These are phyloP conservation scores for Oscheius sp. DNA, from an alignment of 2,888 invertebrate species.

Conservation along the genomic window DNA sequence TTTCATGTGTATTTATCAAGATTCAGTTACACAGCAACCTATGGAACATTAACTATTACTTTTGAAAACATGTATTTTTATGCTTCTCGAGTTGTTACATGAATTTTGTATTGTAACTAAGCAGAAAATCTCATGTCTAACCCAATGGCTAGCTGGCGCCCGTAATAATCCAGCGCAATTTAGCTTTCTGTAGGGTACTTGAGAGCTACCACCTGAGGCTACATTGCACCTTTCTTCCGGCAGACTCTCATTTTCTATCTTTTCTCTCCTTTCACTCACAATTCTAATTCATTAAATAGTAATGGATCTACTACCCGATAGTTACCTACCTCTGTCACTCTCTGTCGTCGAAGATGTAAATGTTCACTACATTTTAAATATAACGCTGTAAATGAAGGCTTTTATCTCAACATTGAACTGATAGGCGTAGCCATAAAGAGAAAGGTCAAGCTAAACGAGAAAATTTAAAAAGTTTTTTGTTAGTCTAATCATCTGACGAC, in stretches of 20 bases:
- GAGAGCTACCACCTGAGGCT: slow-evolving; percentile 5
- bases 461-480: no score
- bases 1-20: slow-evolving; percentile 87
- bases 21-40: not conserved
- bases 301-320: no score
- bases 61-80: slow-evolving; percentile 3
- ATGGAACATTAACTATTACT: slow-evolving; percentile 22
- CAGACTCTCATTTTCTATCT: not conserved
- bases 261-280: not conserved
- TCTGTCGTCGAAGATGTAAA: no score
- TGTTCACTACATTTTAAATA: no score
- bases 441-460: no score
- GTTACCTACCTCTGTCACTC: no score
- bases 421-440: no score
- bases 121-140: not conserved
- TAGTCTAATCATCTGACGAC: no score
- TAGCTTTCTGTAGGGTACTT: slow-evolving; percentile 13
- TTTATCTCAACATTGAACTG: no score
- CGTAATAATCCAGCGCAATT: slow-evolving; percentile 7
- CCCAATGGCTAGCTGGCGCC: not conserved
- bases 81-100: not conserved
- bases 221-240: slow-evolving; percentile 6
- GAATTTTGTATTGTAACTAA: not conserved
- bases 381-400: no score
- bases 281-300: no score